Evolutionary conservation across 2,113 vertebrate genomes (phyloP).

Genomic region (Galeopterus variegatus): DNA sequence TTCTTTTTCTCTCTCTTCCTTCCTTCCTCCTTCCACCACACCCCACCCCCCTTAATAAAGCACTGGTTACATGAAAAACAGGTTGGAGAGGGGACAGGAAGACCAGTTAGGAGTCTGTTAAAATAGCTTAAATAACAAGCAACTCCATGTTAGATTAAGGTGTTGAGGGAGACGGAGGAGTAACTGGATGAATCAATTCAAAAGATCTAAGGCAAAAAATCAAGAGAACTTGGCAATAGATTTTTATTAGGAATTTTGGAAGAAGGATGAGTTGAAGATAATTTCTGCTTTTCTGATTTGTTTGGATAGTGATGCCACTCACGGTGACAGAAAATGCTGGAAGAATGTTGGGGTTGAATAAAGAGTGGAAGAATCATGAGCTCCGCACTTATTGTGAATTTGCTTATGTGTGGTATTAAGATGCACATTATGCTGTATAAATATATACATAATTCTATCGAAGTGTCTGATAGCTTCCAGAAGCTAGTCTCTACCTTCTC

Average conservation of each 20-base stretch:
- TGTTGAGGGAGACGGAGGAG: background rate
- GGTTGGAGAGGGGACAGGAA: background rate
- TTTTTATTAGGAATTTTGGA: background rate
- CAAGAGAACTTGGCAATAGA: background rate
- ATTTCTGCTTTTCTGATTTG: background rate
- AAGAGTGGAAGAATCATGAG: background rate
- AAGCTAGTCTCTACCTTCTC: background rate
- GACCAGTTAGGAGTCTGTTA: background rate
- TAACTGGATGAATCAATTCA: background rate
- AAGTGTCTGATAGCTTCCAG: background rate
- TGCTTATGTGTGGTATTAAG: background rate
- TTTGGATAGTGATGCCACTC: background rate
- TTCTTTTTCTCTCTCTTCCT: background rate
- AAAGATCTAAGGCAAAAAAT: background rate
- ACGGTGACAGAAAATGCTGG: background rate
- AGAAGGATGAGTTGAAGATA: background rate
- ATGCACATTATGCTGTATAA: background rate
- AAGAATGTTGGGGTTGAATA: rapidly evolving
- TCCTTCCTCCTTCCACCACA: background rate
- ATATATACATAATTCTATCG: background rate
- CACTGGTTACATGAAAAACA: background rate
- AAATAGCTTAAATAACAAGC: background rate
- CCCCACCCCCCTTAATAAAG: background rate
- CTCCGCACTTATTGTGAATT: background rate
- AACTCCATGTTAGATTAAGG: background rate